Evolutionary conservation across 2,797 vertebrate genomes (phyloP), one percentile per base, ranked within the genome.

Genomic region (Molossus molossus): DNA sequence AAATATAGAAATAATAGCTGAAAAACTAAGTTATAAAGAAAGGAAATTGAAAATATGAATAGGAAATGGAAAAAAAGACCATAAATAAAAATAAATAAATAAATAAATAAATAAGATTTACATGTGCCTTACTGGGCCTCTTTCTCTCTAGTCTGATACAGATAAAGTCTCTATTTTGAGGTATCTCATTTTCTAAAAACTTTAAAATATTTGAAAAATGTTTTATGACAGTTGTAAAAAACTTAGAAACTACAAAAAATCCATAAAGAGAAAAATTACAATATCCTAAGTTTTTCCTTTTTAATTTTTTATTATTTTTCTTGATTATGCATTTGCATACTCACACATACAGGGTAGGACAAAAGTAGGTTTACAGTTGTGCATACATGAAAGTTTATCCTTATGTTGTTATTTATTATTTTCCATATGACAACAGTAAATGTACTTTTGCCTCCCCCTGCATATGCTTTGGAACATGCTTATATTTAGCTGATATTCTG

Each of bases 231-330:
- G 29, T 64, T 69, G 15, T 90, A 82, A 27, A 87, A 94, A 83
- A 87, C 84, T 58, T 83, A 79, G 57, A 75, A 88, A 80, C 37
- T 73, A 6, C 12, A 76, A 3, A 94, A 94, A 95, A 87, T 17
- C n/a, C 14, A 88, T 37, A 83, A 60, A 33, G 12, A n/a, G 18
- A 79, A 92, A 81, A 85, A 11, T 37, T 50, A n/a, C 57, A 73
- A 85, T 4, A 40, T 29, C 9, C 55, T 64, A 23, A 64, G 12
- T 65, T 73, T 65, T 69, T 48, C 21, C 33, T 40, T 87, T 80
- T 50, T 48, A 69, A 48, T 70, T 25, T 70, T 64, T 55, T 17
- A 62, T 65, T 57, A 72, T 29, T 48, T 93, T 93, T 58, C 33
- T 93, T 85, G 4, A 5, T 85, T 86, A 33, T 62, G 13, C 1